Base-by-base conservation (phyloP, 2,797 vertebrate genomes). In the Threskiornis aethiopicus region DNA sequence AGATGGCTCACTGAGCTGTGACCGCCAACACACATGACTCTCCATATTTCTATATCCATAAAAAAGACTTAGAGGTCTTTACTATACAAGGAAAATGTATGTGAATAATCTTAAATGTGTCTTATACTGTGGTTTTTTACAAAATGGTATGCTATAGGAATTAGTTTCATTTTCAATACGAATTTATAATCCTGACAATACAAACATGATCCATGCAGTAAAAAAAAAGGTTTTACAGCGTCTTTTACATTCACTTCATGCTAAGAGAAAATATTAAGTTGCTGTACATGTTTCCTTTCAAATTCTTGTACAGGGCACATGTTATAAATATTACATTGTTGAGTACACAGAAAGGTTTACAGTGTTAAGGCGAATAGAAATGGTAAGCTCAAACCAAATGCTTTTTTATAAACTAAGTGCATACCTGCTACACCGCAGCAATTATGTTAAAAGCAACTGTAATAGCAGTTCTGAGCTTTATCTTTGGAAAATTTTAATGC, bases 1-100 rank as follows among this genome's bases (percentile, higher is more conserved):
- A 93, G 87, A 89, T 66, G 65, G 87, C 85, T 95, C 66, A 64
- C 65, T 92, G 87, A 87, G 78, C 93, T 96, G 76, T 65, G 81
- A 72, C 73, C 0, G 1, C 58, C 84, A 66, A 39, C 59, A 89
- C 44, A 72, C 59, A 72, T 13, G 47, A 84, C 57, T 88, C 35
- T 78, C 46, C 13, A 4, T 47, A 84, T 39, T 91, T 83, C 76
- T 84, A 26, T 12, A 91, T 8, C 61, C 79, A 77, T 86, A 84
- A 94, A 96, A 92, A 91, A 84, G 58, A 78, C 33, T 92, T 65
- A 29, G 37, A 83, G 7, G 24, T 79, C 67, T 90, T 84, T 90
- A 92, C 77, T 84, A 52, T 44, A 89, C 52, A 95, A 90, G 90
- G 42, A 79, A 92, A 97, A 86, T 13, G 8, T 26, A 78, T 58